These are phyloP conservation scores for Notiomystis cincta DNA, from an alignment of 2,113 vertebrate genomes.

Conservation along the genomic window DNA sequence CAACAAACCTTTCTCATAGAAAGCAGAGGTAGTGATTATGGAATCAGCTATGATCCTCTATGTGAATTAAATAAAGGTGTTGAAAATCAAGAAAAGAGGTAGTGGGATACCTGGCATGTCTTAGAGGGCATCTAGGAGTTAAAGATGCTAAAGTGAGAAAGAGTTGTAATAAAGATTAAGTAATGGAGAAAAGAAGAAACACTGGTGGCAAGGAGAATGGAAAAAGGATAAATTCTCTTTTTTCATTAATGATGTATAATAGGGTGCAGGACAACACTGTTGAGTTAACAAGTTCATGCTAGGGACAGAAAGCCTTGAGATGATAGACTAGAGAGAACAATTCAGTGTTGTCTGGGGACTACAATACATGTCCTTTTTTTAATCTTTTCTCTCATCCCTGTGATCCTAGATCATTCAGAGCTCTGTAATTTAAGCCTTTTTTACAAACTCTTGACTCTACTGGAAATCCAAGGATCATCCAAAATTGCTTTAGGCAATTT, in stretches of 20 bases:
- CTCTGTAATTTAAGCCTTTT: neutral
- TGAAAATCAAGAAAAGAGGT: neutral
- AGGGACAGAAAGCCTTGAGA: neutral
- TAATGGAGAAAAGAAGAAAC: neutral
- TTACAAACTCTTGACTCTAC: neutral
- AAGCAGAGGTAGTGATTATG: neutral
- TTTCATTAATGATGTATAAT: neutral
- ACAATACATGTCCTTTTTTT: neutral
- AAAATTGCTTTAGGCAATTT: neutral
- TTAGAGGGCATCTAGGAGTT: neutral
- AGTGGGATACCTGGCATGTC: neutral
- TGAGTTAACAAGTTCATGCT: neutral
- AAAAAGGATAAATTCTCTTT: neutral
- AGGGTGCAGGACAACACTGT: rapidly evolving
- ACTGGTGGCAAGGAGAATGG: neutral
- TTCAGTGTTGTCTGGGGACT: neutral
- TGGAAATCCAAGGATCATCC: neutral
- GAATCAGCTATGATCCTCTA: neutral
- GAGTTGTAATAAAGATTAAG: neutral
- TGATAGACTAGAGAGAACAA: neutral
- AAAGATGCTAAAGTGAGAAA: neutral
- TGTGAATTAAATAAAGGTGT: neutral
- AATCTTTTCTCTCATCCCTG: neutral
- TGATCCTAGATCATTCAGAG: neutral
- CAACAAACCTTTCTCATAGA: neutral